Evolutionary conservation across 2,113 vertebrate genomes (phyloP).

Genomic region (Channa maculata): DNA sequence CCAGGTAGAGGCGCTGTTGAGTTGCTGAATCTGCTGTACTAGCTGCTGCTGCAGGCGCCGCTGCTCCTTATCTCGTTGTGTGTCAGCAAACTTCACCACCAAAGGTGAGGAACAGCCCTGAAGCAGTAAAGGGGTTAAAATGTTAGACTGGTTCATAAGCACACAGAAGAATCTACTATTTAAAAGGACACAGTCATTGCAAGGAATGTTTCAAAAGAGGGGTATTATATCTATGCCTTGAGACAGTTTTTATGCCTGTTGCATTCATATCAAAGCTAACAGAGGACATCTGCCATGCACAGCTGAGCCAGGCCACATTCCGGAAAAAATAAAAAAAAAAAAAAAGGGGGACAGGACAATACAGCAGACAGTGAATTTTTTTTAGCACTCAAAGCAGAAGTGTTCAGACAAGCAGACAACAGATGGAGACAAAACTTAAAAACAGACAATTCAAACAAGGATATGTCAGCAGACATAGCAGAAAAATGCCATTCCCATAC

Average conservation of each 20-base stretch:
- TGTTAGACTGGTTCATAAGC: conserved; percentile 23
- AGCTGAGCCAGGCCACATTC: conserved; percentile 76
- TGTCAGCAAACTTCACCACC: conserved; percentile 97
- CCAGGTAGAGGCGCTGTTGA: conserved; percentile 97
- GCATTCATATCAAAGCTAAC: conserved; percentile 65
- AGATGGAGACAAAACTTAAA: conserved; percentile 68
- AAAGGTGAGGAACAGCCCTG: conserved; percentile 98
- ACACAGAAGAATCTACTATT: conserved; percentile 1
- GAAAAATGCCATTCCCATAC: conserved; percentile 57
- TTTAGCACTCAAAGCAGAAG: conserved; percentile 50
- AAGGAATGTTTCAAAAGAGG: conserved; percentile 1
- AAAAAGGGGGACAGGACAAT: conserved; percentile 36
- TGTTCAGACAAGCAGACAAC: conserved; percentile 64
- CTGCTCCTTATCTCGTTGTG: conserved; percentile 98
- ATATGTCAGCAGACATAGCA: conserved; percentile 60
- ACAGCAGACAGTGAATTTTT: conserved; percentile 60
- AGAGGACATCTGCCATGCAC: conserved; percentile 79
- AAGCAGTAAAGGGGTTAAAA: conserved; percentile 54
- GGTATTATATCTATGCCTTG: conserved; percentile 46
- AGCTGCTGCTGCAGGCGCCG: conserved; percentile 96
- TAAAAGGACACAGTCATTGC: conserved; percentile 26
- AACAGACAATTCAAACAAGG: conserved; percentile 54
- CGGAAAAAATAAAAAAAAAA: conserved; percentile 26
- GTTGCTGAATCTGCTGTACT: conserved; percentile 97
- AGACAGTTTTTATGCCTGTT: conserved; percentile 47